Evolutionary conservation across 2,888 invertebrate species (phyloP).

Genomic region (Tachina lurida): DNA sequence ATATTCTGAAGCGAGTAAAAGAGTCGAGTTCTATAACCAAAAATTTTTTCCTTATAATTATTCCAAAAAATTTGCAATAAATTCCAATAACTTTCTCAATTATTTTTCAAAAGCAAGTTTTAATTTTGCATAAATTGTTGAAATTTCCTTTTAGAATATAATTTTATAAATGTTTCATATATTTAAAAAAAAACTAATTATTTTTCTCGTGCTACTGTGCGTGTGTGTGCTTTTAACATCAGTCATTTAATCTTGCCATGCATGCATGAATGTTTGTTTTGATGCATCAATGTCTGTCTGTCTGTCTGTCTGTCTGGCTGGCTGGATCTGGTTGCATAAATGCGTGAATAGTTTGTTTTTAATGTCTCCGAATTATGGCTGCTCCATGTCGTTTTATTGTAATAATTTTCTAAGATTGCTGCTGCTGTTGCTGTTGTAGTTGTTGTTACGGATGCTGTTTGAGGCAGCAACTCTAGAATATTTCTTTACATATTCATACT

Average conservation of each 20-base stretch:
- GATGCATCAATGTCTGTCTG: conserved; percentile 26
- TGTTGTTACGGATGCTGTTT: conserved; percentile 10
- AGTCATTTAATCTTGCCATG: conserved; percentile 19
- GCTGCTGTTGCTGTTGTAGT: background rate
- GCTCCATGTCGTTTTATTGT: conserved; percentile 76
- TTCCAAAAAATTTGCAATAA: too few relatives aligned
- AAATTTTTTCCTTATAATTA: too few relatives aligned
- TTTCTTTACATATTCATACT: too few relatives aligned
- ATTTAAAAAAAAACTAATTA: background rate
- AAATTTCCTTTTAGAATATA: too few relatives aligned
- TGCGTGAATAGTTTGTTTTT: conserved; percentile 59
- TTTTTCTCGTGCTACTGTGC: background rate
- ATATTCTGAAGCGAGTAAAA: too few relatives aligned
- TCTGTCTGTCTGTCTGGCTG: conserved; percentile 1
- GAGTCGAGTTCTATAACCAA: too few relatives aligned
- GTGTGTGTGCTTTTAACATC: conserved; percentile 32
- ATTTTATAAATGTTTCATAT: too few relatives aligned
- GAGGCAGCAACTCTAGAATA: too few relatives aligned
- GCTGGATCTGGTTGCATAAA: conserved; percentile 56
- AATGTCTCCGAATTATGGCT: conserved; percentile 55
- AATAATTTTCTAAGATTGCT: conserved; percentile 53
- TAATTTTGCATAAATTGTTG: too few relatives aligned
- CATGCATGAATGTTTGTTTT: conserved; percentile 39
- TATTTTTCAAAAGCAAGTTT: too few relatives aligned
- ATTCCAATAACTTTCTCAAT: too few relatives aligned